Evolutionary conservation across 1,140 invertebrate species (phyloP).

Genomic region (fruit fly (Drosophila melanogaster)): Release_6_plus_ISO1_MT NT_033779.5:1348501-1349000

Average conservation of each 20-base stretch:
- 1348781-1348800: not conserved
- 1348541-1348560: conserved; percentile 26
- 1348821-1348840: not conserved
- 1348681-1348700: not conserved
- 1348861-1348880: not conserved
- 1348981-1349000: conserved; percentile 65
- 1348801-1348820: too few relatives aligned
- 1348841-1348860: too few relatives aligned
- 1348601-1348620: conserved; percentile 67
- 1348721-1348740: too few relatives aligned
- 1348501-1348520: conserved; percentile 35
- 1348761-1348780: too few relatives aligned
- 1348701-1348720: too few relatives aligned
- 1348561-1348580: conserved; percentile 13
- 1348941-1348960: conserved; percentile 57
- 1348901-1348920: not conserved
- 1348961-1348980: conserved; percentile 68
- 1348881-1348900: conserved; percentile 12
- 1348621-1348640: conserved; percentile 4
- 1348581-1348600: conserved; percentile 64
- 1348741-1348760: too few relatives aligned
- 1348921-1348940: not conserved
- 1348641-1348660: not conserved
- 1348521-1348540: conserved; percentile 20
- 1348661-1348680: not conserved